These are phyloP conservation scores for Salarias fasciatus DNA, from an alignment of 2,797 vertebrate species.

Conservation along the genomic window DNA sequence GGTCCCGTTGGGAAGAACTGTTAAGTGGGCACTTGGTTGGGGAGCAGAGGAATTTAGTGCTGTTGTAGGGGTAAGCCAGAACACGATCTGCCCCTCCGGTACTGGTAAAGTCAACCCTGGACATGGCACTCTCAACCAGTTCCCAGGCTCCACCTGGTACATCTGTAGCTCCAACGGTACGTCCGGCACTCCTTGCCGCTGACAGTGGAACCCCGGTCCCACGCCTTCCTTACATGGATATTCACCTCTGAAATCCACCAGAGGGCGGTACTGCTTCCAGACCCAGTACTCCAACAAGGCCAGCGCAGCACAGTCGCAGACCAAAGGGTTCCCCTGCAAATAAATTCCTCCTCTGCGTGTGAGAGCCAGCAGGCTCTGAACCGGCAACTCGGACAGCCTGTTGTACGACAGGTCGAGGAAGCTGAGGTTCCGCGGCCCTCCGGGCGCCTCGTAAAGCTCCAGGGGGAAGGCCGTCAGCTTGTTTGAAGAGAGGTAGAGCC, in stretches of 20 bases:
- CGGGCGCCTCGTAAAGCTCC: slow-evolving; percentile 82
- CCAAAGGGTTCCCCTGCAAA: slow-evolving; percentile 90
- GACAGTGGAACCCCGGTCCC: slow-evolving; percentile 79
- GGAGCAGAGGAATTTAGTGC: slow-evolving; percentile 76
- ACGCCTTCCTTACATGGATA: slow-evolving; percentile 80
- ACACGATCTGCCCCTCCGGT: slow-evolving; percentile 66
- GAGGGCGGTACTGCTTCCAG: slow-evolving; percentile 85
- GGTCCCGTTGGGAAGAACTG: slow-evolving; percentile 87
- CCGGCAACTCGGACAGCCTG: slow-evolving; percentile 79
- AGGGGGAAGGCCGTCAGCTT: slow-evolving; percentile 82
- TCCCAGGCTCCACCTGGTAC: slow-evolving; percentile 85
- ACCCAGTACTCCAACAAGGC: slow-evolving; percentile 90
- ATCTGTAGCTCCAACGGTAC: slow-evolving; percentile 73
- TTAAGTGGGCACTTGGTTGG: slow-evolving; percentile 64
- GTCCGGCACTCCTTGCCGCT: slow-evolving; percentile 69
- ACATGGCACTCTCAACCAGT: slow-evolving; percentile 86
- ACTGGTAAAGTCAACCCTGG: slow-evolving; percentile 73
- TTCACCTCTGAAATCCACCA: slow-evolving; percentile 86
- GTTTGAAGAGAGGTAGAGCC: slow-evolving; percentile 90
- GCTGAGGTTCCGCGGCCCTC: slow-evolving; percentile 82
- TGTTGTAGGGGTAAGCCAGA: slow-evolving; percentile 85
- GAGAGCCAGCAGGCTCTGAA: slow-evolving; percentile 85
- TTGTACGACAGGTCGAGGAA: slow-evolving; percentile 91
- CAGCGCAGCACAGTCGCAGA: slow-evolving; percentile 86
- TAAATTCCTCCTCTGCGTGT: slow-evolving; percentile 84